These are phyloP conservation scores for Zosterops hypoxanthus DNA, from an alignment of 2,113 vertebrate genomes.

Conservation along the genomic window DNA sequence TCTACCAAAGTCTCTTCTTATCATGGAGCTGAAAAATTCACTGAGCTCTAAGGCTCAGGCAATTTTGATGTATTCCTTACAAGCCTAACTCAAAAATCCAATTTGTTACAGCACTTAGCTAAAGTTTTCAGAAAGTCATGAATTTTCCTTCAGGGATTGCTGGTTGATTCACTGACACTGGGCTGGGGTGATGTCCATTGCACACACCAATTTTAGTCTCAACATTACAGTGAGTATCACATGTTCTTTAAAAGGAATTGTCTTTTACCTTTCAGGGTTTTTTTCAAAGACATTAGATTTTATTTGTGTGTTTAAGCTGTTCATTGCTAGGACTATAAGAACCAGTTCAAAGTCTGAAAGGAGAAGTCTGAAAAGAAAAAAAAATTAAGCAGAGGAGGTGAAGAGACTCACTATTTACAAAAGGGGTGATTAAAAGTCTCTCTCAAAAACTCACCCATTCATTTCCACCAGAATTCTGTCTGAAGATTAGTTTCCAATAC, in stretches of 20 bases:
- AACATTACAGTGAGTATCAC: background rate
- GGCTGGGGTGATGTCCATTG: too few species aligned
- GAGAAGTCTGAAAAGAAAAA: background rate
- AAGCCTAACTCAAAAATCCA: background rate
- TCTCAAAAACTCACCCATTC: background rate
- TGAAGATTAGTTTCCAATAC: constrained; percentile 35
- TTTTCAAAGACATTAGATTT: background rate
- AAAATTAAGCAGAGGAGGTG: background rate
- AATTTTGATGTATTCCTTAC: background rate
- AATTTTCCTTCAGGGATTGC: background rate
- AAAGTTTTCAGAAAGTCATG: background rate
- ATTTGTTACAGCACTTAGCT: background rate
- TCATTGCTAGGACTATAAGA: background rate
- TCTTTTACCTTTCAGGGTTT: background rate
- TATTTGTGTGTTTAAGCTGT: background rate
- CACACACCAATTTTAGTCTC: background rate
- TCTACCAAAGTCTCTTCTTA: background rate
- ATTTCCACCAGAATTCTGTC: constrained; percentile 14
- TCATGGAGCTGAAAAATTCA: background rate
- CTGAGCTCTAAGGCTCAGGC: background rate
- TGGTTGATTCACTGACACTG: background rate
- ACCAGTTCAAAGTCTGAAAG: background rate
- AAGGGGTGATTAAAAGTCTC: constrained; percentile 5
- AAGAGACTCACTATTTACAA: background rate
- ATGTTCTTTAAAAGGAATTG: background rate